A percentile compares a stretch with the other conserved stretches of the same genome.
These are phyloP conservation scores for Hydra vulgaris DNA, from an alignment of 30 jellyfish, hydroid and myxozoan genomes.

Conservation along the genomic window DNA sequence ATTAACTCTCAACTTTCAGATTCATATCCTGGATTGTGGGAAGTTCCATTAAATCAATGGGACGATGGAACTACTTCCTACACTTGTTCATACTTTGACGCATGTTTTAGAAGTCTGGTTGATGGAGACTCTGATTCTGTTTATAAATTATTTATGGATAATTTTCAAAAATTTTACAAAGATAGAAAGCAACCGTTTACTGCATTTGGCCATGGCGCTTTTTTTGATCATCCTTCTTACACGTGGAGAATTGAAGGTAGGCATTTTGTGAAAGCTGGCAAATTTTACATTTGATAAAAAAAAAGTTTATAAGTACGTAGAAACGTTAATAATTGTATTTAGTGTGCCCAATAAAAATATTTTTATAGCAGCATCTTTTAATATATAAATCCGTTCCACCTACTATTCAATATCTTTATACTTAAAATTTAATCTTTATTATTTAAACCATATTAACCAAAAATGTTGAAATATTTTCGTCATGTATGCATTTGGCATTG, in stretches of 20 bases:
- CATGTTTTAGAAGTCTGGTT: slow-evolving; percentile 17
- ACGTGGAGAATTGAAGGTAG: neutral
- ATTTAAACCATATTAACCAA: too few relatives aligned
- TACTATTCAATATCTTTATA: neutral
- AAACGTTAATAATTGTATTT: too few relatives aligned
- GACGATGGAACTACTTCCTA: slow-evolving; percentile 11
- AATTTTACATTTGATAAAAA: too few relatives aligned
- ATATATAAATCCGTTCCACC: too few relatives aligned
- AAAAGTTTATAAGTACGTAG: too few relatives aligned
- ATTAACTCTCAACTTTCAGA: too few relatives aligned
- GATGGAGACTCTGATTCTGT: slow-evolving; percentile 1
- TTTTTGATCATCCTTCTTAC: slow-evolving; percentile 14
- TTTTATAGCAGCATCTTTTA: too few relatives aligned
- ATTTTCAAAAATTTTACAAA: slow-evolving; percentile 38
- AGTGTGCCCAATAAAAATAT: too few relatives aligned
- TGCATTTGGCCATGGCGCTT: slow-evolving; percentile 42
- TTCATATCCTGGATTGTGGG: slow-evolving; percentile 83
- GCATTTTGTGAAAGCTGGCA: too few relatives aligned
- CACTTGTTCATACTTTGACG: slow-evolving; percentile 50
- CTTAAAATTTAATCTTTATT: too few relatives aligned
- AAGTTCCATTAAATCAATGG: slow-evolving; percentile 54
- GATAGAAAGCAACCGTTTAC: slow-evolving; percentile 56
- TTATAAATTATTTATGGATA: slow-evolving; percentile 39
- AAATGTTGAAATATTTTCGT: too few relatives aligned
- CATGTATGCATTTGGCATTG: too few relatives aligned